Evolutionary conservation across 1,140 invertebrate species (phyloP), one percentile per base, ranked within the genome.

Genomic region (Anoplophora glabripennis): DNA sequence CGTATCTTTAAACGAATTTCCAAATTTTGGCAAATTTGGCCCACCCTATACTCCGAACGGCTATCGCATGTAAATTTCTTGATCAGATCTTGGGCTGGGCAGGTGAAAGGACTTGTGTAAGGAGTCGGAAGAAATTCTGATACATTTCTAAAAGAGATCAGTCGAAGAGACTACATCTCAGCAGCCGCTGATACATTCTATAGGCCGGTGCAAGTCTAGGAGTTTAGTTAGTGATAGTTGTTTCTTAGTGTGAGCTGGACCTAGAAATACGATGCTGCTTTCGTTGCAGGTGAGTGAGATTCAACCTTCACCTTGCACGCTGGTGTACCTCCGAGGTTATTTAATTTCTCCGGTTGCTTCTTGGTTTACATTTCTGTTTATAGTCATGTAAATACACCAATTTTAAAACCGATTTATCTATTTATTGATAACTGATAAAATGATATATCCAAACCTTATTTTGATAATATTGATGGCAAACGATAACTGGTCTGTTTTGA

Each of bases 131-230:
- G 63, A 65, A 68, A 68, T 63, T 59, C 60, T 63, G 60, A 61
- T 68, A 61, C 66, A 68, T 68, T 68, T 68, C 66, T 68, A 65
- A 68, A 68, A 65, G 63, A 65, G 66, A 65, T 63, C 64, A 68
- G 63, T 61, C 63, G 63, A 52, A 56, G 52, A 65, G 59, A 62
- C 49, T 38, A 62, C 46, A 53, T 52, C 56, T 61, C 42, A 28
- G 21, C 21, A 28, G 53, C 40, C 54, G 54, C 14, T 28, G 33
- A 17, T 41, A 14, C 48, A 59, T 41, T 33, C 60, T 53, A 42
- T 28, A 44, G 17, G 34, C 34, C 44, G 35, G 59, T 44, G 45
- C 33, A 34, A 59, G 15, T 48, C 42, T 61, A 36, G 10, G 47
- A 49, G 15, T 54, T 54, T 33, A 54, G 52, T 54, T 59, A 51